Evolutionary conservation across 2,888 invertebrate species (phyloP).

Genomic region (Leptinotarsa tumamoca): DNA sequence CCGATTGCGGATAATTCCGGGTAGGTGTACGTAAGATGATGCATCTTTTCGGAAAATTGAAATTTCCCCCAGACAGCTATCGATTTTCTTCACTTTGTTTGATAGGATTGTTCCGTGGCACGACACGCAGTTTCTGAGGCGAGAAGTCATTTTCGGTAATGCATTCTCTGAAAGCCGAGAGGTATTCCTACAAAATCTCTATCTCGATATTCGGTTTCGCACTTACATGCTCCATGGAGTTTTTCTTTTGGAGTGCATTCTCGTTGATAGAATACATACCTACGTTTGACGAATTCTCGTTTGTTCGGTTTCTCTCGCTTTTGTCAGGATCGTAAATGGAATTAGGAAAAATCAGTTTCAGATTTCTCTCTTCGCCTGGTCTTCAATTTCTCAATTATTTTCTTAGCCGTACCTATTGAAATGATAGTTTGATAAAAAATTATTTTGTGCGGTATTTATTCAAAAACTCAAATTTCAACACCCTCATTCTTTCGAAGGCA

Average conservation of each 20-base stretch:
- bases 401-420: no score
- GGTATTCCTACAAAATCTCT: conserved; percentile 52
- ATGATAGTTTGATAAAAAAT: no score
- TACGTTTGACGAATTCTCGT: neutral
- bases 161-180: conserved; percentile 50
- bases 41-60: conserved; percentile 27
- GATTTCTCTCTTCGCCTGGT: neutral
- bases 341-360: neutral
- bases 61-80: conserved; percentile 35
- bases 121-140: conserved; percentile 39
- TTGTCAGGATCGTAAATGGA: neutral
- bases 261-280: neutral
- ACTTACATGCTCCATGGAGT: conserved; percentile 26
- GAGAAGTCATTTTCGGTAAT: conserved; percentile 52
- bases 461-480: no score
- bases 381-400: no score
- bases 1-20: no score
- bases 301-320: neutral
- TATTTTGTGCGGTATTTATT: no score
- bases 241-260: conserved; percentile 24
- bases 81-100: conserved; percentile 41
- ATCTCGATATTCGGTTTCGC: conserved; percentile 40
- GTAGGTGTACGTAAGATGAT: neutral
- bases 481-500: no score
- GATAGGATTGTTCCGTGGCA: conserved; percentile 37